These are phyloP conservation scores for Neomorphus geoffroyi DNA, from an alignment of 2,797 vertebrate species.

Conservation along the genomic window DNA sequence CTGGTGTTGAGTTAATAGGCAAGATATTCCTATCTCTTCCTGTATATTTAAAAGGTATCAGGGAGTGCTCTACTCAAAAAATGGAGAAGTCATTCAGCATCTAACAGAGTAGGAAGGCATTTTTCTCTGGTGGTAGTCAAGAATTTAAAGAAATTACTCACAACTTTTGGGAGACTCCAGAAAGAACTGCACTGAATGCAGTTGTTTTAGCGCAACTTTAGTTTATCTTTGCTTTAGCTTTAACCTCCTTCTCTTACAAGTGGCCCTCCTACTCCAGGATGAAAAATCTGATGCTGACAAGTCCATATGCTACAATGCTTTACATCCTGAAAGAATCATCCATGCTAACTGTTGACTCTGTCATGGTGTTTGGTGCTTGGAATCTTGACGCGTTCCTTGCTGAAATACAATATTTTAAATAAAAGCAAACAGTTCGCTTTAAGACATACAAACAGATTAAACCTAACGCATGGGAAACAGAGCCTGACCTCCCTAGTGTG, in stretches of 20 bases:
- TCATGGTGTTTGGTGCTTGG: neutral
- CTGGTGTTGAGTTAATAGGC: neutral
- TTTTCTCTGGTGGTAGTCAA: neutral
- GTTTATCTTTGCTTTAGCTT: neutral
- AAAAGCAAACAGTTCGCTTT: neutral
- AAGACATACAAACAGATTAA: neutral
- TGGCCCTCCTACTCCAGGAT: neutral
- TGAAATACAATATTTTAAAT: neutral
- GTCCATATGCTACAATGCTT: neutral
- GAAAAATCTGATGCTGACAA: neutral
- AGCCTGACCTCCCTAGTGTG: neutral
- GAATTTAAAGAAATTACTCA: neutral
- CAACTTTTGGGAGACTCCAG: neutral
- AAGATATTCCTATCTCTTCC: neutral
- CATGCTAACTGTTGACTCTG: accelerated
- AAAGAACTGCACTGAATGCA: neutral
- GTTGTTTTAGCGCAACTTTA: neutral
- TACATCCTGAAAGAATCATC: neutral
- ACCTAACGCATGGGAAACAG: neutral
- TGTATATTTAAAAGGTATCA: neutral
- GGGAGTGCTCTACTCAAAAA: neutral
- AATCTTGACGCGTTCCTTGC: neutral
- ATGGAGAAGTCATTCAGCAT: neutral
- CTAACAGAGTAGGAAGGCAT: neutral
- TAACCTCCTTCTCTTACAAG: neutral